These are phyloP conservation scores for Petroica traversi DNA, from an alignment of 2,113 vertebrate genomes.

Conservation along the genomic window DNA sequence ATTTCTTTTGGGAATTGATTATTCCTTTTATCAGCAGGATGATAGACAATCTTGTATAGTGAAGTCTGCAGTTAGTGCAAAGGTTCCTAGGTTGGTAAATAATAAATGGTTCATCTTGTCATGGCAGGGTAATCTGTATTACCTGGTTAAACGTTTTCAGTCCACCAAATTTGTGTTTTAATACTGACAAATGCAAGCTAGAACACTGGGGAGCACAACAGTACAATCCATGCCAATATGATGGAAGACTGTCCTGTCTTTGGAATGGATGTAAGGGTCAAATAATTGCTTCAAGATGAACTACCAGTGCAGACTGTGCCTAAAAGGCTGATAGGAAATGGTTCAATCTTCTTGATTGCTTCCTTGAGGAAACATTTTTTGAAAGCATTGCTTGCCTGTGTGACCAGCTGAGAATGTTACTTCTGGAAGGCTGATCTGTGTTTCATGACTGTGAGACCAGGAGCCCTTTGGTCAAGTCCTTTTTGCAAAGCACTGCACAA, in stretches of 20 bases:
- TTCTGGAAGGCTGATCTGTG: background rate
- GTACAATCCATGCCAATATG: background rate
- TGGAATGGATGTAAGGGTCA: background rate
- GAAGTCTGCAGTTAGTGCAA: background rate
- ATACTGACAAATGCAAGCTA: background rate
- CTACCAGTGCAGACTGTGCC: background rate
- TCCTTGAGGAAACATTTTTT: background rate
- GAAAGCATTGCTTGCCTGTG: background rate
- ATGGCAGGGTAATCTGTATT: background rate
- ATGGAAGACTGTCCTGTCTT: background rate
- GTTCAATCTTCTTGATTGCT: background rate
- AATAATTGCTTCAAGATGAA: background rate
- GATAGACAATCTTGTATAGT: background rate
- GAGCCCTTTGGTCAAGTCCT: background rate
- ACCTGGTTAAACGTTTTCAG: background rate
- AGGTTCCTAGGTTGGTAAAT: background rate
- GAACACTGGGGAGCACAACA: background rate
- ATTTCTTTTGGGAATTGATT: background rate
- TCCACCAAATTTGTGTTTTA: background rate
- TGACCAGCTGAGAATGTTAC: background rate
- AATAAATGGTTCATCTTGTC: background rate
- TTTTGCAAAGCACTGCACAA: background rate
- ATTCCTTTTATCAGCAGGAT: background rate
- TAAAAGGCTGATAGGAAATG: background rate
- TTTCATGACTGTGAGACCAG: background rate